A percentile compares a stretch with the other conserved stretches of the same genome.
These are phyloP conservation scores for Plectropomus leopardus DNA, from an alignment of 2,113 vertebrate species.

Conservation along the genomic window DNA sequence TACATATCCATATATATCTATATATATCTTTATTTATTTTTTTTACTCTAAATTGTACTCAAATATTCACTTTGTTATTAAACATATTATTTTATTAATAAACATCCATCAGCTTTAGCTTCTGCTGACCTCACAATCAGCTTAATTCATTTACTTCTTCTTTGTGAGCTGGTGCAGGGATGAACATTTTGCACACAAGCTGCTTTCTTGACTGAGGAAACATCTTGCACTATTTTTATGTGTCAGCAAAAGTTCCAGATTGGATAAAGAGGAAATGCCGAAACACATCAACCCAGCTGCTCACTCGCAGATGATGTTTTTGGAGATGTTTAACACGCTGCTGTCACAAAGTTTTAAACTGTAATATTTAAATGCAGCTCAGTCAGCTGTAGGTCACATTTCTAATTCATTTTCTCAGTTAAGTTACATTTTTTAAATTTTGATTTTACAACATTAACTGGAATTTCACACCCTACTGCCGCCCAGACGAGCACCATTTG, in stretches of 20 bases:
- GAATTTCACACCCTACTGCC: neutral
- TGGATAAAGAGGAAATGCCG: constrained; percentile 18
- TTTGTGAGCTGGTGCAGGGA: neutral
- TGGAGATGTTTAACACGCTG: constrained; percentile 1
- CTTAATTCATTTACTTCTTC: too few relatives aligned
- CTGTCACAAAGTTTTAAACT: neutral
- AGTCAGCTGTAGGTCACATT: neutral
- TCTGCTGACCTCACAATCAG: too few relatives aligned
- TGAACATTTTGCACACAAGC: neutral
- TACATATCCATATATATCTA: too few relatives aligned
- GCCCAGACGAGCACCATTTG: neutral
- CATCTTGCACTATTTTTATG: neutral
- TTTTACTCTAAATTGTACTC: too few relatives aligned
- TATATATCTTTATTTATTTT: too few relatives aligned
- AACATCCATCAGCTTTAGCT: too few relatives aligned
- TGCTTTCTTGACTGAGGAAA: neutral
- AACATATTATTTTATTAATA: too few relatives aligned
- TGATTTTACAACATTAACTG: neutral
- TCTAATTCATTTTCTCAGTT: neutral
- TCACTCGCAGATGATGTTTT: constrained; percentile 16
- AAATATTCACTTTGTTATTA: too few relatives aligned
- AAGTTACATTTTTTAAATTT: neutral
- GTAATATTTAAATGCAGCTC: neutral
- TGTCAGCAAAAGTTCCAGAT: constrained; percentile 11
- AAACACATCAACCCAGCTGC: neutral